Conservation (phyloP, 2,113 vertebrate genomes). For the Egretta garzetta region DNA sequence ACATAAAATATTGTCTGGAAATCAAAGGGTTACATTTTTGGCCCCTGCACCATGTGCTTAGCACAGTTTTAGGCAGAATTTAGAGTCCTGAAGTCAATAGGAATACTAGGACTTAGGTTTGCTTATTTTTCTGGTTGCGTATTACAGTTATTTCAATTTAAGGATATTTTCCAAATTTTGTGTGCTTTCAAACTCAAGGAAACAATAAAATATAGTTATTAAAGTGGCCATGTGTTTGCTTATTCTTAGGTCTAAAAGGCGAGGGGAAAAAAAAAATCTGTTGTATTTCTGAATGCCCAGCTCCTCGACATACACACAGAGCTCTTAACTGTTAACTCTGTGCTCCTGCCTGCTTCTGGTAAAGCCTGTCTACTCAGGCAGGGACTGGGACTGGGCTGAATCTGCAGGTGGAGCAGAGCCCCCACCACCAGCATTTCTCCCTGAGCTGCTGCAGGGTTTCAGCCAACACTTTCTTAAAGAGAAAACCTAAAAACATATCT, state of each 20-base stretch:
- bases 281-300: neutral
- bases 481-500: neutral
- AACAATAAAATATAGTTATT: constrained; percentile 49
- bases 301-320: neutral
- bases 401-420: neutral
- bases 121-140: neutral
- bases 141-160: neutral
- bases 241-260: neutral
- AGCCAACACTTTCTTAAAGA: neutral
- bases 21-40: neutral
- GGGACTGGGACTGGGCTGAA: neutral
- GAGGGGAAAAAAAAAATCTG: neutral
- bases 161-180: neutral
- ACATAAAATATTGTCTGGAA: neutral
- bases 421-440: fast-evolving
- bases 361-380: neutral
- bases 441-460: neutral
- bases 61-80: neutral
- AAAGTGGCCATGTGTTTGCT: neutral
- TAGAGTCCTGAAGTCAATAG: neutral
- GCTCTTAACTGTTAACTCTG: neutral
- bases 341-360: neutral
- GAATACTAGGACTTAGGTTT: neutral
- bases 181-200: neutral
- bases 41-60: neutral